A percentile compares a stretch with the other conserved stretches of the same genome.
Conservation (phyloP, 2,113 vertebrate genomes). For the Bungarus multicinctus region DNA sequence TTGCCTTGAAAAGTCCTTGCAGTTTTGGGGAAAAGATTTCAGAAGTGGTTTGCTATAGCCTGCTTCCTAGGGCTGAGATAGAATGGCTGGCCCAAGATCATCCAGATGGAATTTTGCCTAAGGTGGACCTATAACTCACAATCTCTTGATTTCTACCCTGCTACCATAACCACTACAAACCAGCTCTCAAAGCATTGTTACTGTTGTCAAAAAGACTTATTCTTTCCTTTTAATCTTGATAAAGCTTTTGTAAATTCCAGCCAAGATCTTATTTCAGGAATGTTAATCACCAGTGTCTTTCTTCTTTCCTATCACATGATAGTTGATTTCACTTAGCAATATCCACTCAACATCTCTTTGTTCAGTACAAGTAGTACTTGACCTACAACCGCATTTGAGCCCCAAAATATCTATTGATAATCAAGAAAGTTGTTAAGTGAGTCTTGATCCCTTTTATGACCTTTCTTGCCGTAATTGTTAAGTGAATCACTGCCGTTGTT, state of each 20-base stretch:
- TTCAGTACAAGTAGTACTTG: neutral
- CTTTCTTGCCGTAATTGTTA: neutral
- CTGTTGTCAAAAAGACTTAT: neutral
- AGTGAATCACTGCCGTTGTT: neutral
- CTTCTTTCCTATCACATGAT: neutral
- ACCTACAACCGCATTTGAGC: neutral
- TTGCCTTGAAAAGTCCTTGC: neutral
- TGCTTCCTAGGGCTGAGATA: neutral
- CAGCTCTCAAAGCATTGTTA: neutral
- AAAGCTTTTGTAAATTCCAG: neutral
- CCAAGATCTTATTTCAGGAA: neutral
- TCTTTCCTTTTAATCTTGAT: slow-evolving; percentile 11
- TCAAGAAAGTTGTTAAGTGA: neutral
- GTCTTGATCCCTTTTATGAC: neutral
- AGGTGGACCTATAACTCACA: neutral
- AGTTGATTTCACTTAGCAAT: neutral
- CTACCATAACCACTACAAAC: neutral
- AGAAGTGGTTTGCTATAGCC: neutral
- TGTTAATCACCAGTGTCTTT: neutral
- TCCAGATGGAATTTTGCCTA: neutral
- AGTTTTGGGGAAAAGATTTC: neutral
- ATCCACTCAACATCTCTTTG: neutral
- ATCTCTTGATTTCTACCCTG: neutral
- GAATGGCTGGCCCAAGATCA: neutral
- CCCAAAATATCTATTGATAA: neutral